These are phyloP conservation scores for Bombus vancouverensis DNA, from an alignment of 1,140 invertebrate species.

Conservation along the genomic window DNA sequence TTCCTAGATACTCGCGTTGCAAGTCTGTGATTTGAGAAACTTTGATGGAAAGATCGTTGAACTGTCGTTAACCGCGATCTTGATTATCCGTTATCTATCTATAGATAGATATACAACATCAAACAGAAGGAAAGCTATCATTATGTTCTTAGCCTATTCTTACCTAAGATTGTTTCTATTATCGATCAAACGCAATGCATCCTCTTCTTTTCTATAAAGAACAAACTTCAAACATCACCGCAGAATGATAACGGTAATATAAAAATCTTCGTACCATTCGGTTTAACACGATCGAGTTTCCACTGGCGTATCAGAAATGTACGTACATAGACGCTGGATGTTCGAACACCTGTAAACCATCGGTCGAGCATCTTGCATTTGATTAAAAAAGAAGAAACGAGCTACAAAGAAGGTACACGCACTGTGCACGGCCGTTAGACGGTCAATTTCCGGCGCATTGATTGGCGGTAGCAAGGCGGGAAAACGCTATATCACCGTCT, in stretches of 20 bases:
- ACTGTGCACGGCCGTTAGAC: constrained; percentile 61
- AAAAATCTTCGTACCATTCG: background rate
- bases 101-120: background rate
- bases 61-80: background rate
- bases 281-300: background rate
- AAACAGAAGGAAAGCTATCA: background rate
- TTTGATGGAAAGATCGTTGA: background rate
- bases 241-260: background rate
- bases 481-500: constrained; percentile 66
- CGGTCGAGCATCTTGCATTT: constrained; percentile 33
- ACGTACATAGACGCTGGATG: too few species aligned
- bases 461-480: constrained; percentile 64
- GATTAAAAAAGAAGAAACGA: constrained; percentile 43
- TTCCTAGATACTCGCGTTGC: background rate
- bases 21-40: background rate
- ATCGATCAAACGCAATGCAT: background rate
- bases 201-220: too few species aligned
- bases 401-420: constrained; percentile 55
- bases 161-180: background rate
- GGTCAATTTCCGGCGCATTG: constrained; percentile 72
- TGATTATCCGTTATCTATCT: too few species aligned
- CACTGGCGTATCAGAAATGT: background rate
- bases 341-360: constrained; percentile 30
- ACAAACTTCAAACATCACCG: background rate
- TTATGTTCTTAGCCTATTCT: background rate